A percentile compares a stretch with the other conserved stretches of the same genome.
Conservation (phyloP, 2,888 invertebrate genomes). For the Papilio gigon region DNA sequence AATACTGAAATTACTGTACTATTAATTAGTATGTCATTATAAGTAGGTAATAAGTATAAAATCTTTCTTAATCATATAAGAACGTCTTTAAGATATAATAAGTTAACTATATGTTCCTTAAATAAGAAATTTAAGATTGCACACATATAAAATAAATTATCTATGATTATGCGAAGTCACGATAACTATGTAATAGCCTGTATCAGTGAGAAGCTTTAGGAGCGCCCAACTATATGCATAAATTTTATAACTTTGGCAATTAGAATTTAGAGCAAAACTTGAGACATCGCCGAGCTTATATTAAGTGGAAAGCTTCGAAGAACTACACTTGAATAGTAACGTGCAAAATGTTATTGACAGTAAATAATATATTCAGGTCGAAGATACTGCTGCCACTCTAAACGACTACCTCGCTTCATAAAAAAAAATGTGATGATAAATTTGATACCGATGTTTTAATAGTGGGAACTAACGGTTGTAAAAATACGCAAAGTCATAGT, state of each 20-base stretch:
- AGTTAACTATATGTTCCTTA: too few relatives aligned
- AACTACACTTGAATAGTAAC: constrained; percentile 13
- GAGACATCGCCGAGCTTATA: constrained; percentile 48
- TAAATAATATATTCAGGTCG: background rate
- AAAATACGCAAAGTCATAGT: background rate
- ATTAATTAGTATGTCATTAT: too few relatives aligned
- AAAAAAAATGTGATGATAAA: too few relatives aligned
- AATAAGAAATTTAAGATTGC: too few relatives aligned
- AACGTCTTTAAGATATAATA: too few relatives aligned
- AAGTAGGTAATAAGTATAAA: too few relatives aligned
- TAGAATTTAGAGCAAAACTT: constrained; percentile 79
- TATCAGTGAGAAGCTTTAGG: constrained; percentile 31
- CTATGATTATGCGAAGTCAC: constrained; percentile 9
- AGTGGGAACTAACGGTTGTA: background rate
- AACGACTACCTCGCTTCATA: too few relatives aligned
- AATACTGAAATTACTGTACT: too few relatives aligned
- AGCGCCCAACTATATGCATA: constrained; percentile 67
- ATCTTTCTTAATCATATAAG: too few relatives aligned
- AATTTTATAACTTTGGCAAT: constrained; percentile 78
- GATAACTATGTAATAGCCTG: constrained; percentile 25
- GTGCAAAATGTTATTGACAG: background rate
- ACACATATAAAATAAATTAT: background rate
- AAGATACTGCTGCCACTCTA: background rate
- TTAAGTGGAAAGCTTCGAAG: constrained; percentile 17
- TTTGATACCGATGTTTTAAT: background rate